These are phyloP conservation scores for Bombyx mandarina DNA, from an alignment of 1,140 invertebrate genomes.

Conservation along the genomic window DNA sequence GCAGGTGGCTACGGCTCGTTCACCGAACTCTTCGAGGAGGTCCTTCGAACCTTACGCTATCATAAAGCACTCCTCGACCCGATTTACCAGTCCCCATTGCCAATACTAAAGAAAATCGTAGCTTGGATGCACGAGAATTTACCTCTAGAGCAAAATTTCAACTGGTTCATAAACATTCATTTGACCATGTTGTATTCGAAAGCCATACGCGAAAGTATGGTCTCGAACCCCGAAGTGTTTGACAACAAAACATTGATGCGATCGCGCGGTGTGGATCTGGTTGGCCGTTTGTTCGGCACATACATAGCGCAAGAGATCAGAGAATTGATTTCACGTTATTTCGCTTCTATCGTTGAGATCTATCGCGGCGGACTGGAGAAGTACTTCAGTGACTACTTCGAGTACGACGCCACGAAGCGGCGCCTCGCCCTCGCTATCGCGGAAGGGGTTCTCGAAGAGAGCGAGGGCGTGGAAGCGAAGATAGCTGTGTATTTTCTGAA, in stretches of 20 bases:
- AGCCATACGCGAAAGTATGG: conserved; percentile 24
- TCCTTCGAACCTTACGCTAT: conserved; percentile 21
- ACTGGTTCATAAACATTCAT: conserved; percentile 29
- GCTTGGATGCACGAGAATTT: conserved; percentile 22
- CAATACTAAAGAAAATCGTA: conserved; percentile 28
- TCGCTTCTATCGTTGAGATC: conserved; percentile 1
- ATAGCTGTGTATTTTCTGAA: conserved; percentile 2
- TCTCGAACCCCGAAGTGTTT: conserved; percentile 25
- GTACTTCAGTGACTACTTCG: conserved; percentile 1
- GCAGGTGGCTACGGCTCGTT: conserved; percentile 1
- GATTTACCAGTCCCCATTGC: conserved; percentile 21
- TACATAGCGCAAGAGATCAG: conserved; percentile 5
- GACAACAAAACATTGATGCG: neutral
- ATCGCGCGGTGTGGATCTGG: neutral
- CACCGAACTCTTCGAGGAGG: neutral
- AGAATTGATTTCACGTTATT: conserved; percentile 1
- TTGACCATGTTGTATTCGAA: conserved; percentile 40
- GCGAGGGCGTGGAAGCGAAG: neutral
- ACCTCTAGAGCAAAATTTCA: conserved; percentile 27
- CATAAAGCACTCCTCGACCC: conserved; percentile 30
- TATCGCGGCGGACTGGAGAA: neutral
- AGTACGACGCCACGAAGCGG: neutral
- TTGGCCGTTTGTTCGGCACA: neutral
- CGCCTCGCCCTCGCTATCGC: neutral
- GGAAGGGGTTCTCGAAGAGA: neutral